phyloP scores from a whole-genome alignment of 1,140 invertebrate genomes.

The Ladona fulva region DNA sequence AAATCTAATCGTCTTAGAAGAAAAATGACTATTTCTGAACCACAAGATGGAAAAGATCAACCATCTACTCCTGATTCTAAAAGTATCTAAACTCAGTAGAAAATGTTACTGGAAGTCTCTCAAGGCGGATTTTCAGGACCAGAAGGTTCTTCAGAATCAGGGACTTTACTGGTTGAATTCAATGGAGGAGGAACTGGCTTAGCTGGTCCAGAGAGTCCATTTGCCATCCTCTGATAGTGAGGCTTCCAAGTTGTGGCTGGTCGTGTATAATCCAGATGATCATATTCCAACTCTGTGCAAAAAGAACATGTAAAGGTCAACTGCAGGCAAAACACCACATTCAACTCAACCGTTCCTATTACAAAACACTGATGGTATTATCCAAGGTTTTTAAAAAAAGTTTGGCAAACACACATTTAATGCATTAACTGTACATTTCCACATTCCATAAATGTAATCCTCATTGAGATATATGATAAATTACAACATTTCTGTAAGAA shows the following conservation, averaged over 20 bases:
- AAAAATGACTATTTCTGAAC: not conserved
- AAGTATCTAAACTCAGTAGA: not conserved
- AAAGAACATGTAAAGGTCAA: too few species aligned
- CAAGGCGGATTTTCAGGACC: not conserved
- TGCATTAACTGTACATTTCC: too few species aligned
- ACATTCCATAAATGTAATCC: too few species aligned
- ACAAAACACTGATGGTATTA: too few species aligned
- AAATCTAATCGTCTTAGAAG: not conserved
- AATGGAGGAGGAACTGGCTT: not conserved
- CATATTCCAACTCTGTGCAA: slow-evolving; percentile 76
- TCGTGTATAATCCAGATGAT: slow-evolving; percentile 75
- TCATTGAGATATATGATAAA: too few species aligned
- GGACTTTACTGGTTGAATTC: not conserved
- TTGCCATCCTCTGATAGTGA: slow-evolving; percentile 72
- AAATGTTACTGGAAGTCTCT: not conserved
- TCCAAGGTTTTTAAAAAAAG: too few species aligned
- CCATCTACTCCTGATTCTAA: not conserved
- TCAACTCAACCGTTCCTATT: too few species aligned
- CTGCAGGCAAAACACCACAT: too few species aligned
- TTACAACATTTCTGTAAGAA: too few species aligned
- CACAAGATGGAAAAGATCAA: not conserved
- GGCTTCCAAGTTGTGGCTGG: slow-evolving; percentile 70
- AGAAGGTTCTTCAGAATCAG: not conserved
- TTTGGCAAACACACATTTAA: too few species aligned
- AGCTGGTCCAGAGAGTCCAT: slow-evolving; percentile 32